A percentile compares a stretch with the other conserved stretches of the same genome.
Conservation (phyloP, 1,140 invertebrate species). For the Helicoverpa armigera region DNA sequence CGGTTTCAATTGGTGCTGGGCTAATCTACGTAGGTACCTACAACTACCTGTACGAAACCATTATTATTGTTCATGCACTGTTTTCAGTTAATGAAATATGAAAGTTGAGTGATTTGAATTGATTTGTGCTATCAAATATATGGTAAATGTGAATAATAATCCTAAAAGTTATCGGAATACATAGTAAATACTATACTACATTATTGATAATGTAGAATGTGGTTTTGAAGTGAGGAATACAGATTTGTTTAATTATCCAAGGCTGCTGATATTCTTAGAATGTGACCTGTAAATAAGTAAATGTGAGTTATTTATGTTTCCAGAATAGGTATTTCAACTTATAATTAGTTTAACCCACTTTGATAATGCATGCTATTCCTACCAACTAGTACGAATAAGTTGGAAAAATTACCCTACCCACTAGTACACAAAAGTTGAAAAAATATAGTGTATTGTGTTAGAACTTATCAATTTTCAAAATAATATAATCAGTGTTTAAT, state of each 20-base stretch:
- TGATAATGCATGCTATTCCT: not conserved
- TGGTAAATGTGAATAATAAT: not conserved
- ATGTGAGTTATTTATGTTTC: not conserved
- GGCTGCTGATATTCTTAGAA: not conserved
- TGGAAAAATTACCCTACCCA: not conserved
- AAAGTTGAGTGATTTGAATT: not conserved
- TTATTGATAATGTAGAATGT: not conserved
- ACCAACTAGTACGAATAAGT: not conserved
- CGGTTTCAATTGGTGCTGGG: constrained; percentile 20
- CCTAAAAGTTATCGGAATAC: not conserved
- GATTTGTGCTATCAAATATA: not conserved
- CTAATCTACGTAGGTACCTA: constrained; percentile 32
- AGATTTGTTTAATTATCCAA: not conserved
- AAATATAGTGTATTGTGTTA: too few relatives aligned
- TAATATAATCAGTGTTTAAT: too few relatives aligned
- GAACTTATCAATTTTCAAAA: too few relatives aligned
- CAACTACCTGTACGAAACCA: constrained; percentile 41
- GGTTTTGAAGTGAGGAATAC: not conserved
- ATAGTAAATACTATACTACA: not conserved
- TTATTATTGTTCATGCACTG: constrained; percentile 21
- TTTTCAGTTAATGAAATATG: not conserved
- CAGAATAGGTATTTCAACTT: not conserved
- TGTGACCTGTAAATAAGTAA: not conserved
- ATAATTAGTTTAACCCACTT: not conserved
- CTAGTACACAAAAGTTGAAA: too few relatives aligned